Evolutionary conservation across 1,140 invertebrate species (phyloP).

Genomic region (honey bee (Apis mellifera)): DNA sequence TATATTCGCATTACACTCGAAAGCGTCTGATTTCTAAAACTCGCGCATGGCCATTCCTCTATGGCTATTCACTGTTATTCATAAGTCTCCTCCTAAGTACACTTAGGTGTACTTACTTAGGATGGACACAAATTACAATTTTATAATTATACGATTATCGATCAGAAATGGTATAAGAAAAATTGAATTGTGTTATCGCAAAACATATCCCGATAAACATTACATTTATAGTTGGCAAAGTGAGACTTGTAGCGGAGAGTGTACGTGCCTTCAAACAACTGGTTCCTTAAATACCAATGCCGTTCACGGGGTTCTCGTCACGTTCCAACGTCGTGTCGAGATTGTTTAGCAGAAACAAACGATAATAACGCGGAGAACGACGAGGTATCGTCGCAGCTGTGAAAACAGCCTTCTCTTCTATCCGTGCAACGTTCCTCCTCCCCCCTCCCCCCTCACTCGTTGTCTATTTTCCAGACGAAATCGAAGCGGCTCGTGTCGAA

Average conservation of each 20-base stretch:
- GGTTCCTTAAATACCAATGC: conserved; percentile 1
- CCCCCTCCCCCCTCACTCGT: no score
- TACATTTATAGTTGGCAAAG: background rate
- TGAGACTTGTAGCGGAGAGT: no score
- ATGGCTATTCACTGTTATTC: background rate
- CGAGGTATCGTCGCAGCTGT: background rate
- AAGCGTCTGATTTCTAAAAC: background rate
- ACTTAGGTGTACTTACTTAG: no score
- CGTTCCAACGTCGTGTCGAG: background rate
- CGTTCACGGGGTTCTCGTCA: background rate
- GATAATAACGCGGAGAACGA: background rate
- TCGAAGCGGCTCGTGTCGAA: background rate
- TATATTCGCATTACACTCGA: no score
- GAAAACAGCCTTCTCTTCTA: background rate
- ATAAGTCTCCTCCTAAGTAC: no score
- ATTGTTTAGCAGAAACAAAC: background rate
- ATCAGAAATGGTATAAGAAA: no score
- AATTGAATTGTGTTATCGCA: no score
- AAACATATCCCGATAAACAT: background rate
- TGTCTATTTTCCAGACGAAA: background rate
- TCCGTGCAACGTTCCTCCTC: no score
- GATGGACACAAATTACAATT: no score
- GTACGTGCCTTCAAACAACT: background rate
- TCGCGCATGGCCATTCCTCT: background rate
- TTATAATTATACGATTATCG: no score